Evolutionary conservation across 64 coral and sea anemone genomes (phyloP), one percentile per base, ranked within the genome.

Genomic region (Dendrophyllia cribrosa): DNA sequence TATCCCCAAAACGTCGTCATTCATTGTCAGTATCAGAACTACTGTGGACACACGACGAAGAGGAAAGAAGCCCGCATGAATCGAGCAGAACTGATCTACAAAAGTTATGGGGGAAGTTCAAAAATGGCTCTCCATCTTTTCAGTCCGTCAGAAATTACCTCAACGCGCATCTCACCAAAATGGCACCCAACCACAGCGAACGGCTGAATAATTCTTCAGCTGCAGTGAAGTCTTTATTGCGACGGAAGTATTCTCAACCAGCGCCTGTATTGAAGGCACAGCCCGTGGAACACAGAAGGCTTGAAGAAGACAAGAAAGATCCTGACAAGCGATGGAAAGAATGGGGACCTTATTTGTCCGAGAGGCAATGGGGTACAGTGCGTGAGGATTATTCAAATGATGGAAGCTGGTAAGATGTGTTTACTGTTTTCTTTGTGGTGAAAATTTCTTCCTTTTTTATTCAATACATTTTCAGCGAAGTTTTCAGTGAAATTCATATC

Each of bases 341-440:
- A 63, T 96, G 94, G 94, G 95, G 95, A 3, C 88, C 95, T 24
- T 97, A 94, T 75, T 66, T 97, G 65, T 69, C 91, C 6, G 95
- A 97, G 45, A 74, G 95, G 9, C 95, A 97, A 62, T 97, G 95
- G 95, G 95, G 95, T 26, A 97, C 95, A 11, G 87, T 97, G 10
- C 74, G 95, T 12, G 95, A 97, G 26, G 95, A 97, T 45, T 97
- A 97, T 82, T 97, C 95, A 7, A 9, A 19, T 10, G 88, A 97
- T 77, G 95, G 95, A 56, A 70, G 76, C 51, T 82, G 83, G 95
- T 97, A 70, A 66, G 95, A 44, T 8, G 15, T 50, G 16, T 50
- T 82, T 3, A 34, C 34, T 2, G 26, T 82, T 61, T 16, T 17
- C 16, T 79, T 26, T 83, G 13, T 15, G 5, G 53, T 6, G 12